Percentiles rank a stretch among this genome's conserved stretches.
These are phyloP conservation scores for Chymomyza fuscimana DNA, from an alignment of 2,888 invertebrate species.

Conservation along the genomic window DNA sequence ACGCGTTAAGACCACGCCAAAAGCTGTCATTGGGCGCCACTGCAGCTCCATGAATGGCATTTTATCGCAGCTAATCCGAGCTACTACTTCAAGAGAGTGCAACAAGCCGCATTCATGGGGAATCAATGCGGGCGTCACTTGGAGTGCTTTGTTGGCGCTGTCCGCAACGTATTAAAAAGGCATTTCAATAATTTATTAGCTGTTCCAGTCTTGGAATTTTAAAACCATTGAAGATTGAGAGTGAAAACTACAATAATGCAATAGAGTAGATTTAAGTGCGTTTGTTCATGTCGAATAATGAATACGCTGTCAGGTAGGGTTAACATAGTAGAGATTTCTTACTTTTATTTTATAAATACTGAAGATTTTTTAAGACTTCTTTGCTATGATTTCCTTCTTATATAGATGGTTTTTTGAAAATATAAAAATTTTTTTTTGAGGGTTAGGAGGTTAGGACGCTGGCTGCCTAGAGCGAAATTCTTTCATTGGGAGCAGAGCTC, in stretches of 20 bases:
- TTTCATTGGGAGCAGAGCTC: no score
- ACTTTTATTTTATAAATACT: no score
- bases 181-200: constrained; percentile 58
- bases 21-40: constrained; percentile 4
- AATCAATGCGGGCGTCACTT: neutral
- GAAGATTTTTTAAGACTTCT: no score
- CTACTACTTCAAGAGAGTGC: constrained; percentile 8
- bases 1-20: neutral
- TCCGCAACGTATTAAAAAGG: constrained; percentile 29
- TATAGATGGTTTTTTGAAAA: no score
- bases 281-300: neutral
- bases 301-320: neutral
- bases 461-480: no score
- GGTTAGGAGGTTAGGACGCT: no score
- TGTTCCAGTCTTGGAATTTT: constrained; percentile 49
- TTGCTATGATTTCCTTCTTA: no score
- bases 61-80: constrained; percentile 46
- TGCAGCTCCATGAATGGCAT: constrained; percentile 62
- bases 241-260: neutral
- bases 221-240: constrained; percentile 21
- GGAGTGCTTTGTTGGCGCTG: neutral
- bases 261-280: neutral
- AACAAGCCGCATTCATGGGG: constrained; percentile 4
- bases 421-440: no score
- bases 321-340: no score